Base-by-base conservation (phyloP, 2,888 invertebrate species). In the Eupsilia transversa region DNA sequence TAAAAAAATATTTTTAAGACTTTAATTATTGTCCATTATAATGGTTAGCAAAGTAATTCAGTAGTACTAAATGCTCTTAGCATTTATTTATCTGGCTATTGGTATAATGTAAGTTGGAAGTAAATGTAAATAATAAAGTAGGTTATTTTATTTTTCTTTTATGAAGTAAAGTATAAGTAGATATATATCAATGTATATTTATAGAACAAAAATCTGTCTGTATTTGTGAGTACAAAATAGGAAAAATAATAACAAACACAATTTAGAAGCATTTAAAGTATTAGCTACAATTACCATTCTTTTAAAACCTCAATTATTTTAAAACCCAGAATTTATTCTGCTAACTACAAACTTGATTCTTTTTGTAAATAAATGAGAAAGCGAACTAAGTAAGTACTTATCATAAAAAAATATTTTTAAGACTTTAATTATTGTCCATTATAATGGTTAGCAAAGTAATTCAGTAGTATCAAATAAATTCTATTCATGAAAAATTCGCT, bases 351-450 rank as follows among this genome's bases (percentile, higher is more conserved):
- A 43, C 3, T 52, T 9, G 3, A 23, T 57, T n/a, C 0, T 54
- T 14, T 46, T 64, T 76, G 4, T 30, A 20, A 46, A 46, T 23
- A 20, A 56, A 76, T 76, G 20, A 38, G 30, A 27, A 43, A 27
- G 3, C 20, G 12, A 76, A 76, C n/a, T 63, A 54, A 75, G 30
- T 35, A 1, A 74, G 41, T 23, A 46, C 23, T 9, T 49, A 23
- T 49, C 10, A n/a, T 52, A 54, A 56, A 61, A 43, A 20, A 23
- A 41, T 27, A 41, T 41, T 49, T 72, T 27, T 27, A 49, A 60
- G 33, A 23, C 49, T 74, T 54, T 74, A 54, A 65, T 33, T 30
- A 64, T 7, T 38, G 20, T n/a, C 38, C 20, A 38, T 12, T 38
- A 54, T 14, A 54, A 20, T 54, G 2, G 2, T 54, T 56, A 23